phyloP scores from a whole-genome alignment of 1,140 invertebrate species.

The Heterodera carotae region DNA sequence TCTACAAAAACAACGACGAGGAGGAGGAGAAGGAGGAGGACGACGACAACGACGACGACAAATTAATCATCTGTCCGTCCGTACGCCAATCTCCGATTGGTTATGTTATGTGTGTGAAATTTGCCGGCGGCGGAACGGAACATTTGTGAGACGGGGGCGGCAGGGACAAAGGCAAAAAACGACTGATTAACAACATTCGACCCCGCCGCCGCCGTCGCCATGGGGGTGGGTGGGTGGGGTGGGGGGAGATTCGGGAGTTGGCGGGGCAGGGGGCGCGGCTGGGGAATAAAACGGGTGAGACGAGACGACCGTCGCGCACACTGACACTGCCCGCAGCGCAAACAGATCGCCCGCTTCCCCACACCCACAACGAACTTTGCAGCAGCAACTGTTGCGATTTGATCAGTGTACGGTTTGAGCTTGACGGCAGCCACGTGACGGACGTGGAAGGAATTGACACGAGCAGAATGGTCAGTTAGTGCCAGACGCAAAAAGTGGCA shows the following conservation, averaged over 20 bases:
- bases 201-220: too few species aligned
- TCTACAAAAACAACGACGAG: neutral
- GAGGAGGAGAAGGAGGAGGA: neutral
- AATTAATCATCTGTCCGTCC: neutral
- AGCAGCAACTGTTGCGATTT: neutral
- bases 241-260: neutral
- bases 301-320: neutral
- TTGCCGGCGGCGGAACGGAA: constrained; percentile 1
- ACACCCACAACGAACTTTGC: neutral
- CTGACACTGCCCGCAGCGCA: too few species aligned
- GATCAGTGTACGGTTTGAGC: neutral
- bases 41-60: neutral
- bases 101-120: neutral
- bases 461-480: too few species aligned
- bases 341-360: neutral
- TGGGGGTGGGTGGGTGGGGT: too few species aligned
- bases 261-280: too few species aligned
- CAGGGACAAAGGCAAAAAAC: constrained; percentile 2
- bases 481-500: too few species aligned
- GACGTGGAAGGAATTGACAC: too few species aligned
- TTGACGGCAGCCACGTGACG: neutral
- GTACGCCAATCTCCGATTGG: neutral
- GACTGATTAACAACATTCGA: neutral
- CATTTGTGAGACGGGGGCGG: neutral
- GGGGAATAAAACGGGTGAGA: neutral